Evolutionary conservation across 2,797 vertebrate species (phyloP), one percentile per base, ranked within the genome.

Genomic region (Merluccius polli): DNA sequence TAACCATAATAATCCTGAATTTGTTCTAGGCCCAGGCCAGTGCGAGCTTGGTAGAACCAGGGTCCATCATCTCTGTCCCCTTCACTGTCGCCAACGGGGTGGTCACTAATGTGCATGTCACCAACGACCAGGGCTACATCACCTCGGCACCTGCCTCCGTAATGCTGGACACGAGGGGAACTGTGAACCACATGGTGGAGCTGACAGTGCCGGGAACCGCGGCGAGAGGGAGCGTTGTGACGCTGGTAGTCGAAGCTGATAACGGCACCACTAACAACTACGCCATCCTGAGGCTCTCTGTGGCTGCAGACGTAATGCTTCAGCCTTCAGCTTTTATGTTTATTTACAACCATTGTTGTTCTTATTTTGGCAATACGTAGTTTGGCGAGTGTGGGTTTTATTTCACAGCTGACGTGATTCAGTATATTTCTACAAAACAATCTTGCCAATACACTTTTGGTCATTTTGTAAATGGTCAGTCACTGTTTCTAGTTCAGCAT

Each of bases 141-240:
- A 76, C 24, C 0, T 70, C 35, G 6, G 77, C 72, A 3, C 87
- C 89, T 10, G 73, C 18, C 59, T 78, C 31, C 0, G 0, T 91
- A 48, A 82, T 78, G 0, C 10, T 88, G 2, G 10, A 70, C 10
- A 44, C 1, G 83, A n/a, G 81, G 0, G 89, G 87, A 4, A 77
- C 21, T 70, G 86, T 83, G 1, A 84, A 70, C 0, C 83, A 82
- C 71, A 85, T 75, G 0, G 78, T 93, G 6, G 87, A 36, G 24
- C 18, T 94, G 10, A 74, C 44, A 0, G 84, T 68, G 4, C 90
- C 92, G 1, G 13, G 15, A 31, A 71, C 8, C 1, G 86, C 90
- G 5, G 13, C 72, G 1, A 88, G 90, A 6, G 93, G 93, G 77
- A 89, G 88, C 8, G 90, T 86, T 0, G 81, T 93, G 73, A 92